Base-by-base conservation (phyloP, 2,888 invertebrate genomes). In the Brachyptera risi region DNA sequence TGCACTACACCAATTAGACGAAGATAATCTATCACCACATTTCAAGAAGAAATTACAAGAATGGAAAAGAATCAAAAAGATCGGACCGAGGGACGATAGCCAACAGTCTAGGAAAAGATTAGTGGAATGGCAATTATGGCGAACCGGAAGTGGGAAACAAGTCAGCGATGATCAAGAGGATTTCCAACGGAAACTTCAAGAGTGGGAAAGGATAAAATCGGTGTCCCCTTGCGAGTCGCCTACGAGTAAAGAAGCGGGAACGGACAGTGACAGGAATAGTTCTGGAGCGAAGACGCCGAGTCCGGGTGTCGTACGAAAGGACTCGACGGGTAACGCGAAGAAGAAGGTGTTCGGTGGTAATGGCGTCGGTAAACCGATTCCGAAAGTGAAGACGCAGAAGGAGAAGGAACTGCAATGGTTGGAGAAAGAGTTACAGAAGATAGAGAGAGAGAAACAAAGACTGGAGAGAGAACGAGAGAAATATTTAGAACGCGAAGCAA, bases 41-140 rank as follows among this genome's bases (percentile, higher is more conserved):
- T 91, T 91, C 71, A 83, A 86, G 56, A 90, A 90, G 73, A 93
- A 92, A 72, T 76, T 94, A 26, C 85, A 87, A 66, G 92, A 93
- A 73, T 94, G 93, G 94, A 88, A 93, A 70, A 83, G 84, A 58
- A 85, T 83, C 69, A 86, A 85, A 69, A 85, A 79, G 64, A 74
- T 77, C 71, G 38, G 26, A 26, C 47, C 50, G 47, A 58, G 42
- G 67, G 69, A 21, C 7, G 54, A 54, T 11, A 31, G 35, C 23
- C 69, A 69, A 2, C 70, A 70, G 49, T 69, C 69, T 63, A 67
- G 79, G 67, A 74, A 75, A 60, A 78, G 78, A 66, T 76, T 83
- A 63, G 80, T 80, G 42, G 85, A 85, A 68, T 83, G 83, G 80
- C 64, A 65, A 21, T 62, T 59, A 17, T 60, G 68, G 23, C 59